Conservation (phyloP, 2,888 invertebrate species). For the Mythimna loreyi region DNA sequence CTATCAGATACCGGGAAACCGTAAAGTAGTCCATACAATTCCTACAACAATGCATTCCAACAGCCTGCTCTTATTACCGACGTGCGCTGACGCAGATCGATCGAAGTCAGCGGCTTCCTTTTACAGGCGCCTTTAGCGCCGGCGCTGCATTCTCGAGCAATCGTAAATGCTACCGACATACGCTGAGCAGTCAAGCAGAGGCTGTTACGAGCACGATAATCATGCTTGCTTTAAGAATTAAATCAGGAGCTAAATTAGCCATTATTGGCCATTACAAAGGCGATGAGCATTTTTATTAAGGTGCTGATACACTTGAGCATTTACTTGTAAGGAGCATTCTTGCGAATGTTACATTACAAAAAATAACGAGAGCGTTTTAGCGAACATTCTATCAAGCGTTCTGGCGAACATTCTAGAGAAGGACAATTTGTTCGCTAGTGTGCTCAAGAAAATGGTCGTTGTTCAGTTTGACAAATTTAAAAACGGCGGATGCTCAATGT, state of each 20-base stretch:
- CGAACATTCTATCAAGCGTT: too few species aligned
- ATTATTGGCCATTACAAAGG: conserved; percentile 3
- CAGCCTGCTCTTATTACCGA: conserved; percentile 22
- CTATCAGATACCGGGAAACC: neutral
- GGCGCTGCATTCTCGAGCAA: conserved; percentile 19
- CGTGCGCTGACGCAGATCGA: conserved; percentile 23
- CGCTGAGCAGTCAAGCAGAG: conserved; percentile 9
- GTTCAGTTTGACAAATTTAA: too few species aligned
- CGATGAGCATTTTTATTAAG: conserved; percentile 6
- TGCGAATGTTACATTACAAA: too few species aligned
- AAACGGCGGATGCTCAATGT: too few species aligned
- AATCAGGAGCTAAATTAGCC: conserved; percentile 4
- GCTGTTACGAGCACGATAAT: conserved; percentile 27
- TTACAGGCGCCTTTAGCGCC: conserved; percentile 34
- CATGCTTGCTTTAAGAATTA: neutral
- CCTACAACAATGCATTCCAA: conserved; percentile 26
- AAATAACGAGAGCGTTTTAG: too few species aligned
- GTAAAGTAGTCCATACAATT: conserved; percentile 32
- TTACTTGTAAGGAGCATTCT: too few species aligned
- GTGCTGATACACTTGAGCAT: too few species aligned
- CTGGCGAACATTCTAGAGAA: too few species aligned
- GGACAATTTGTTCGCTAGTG: too few species aligned
- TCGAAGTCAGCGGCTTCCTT: conserved; percentile 7
- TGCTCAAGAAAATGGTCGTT: too few species aligned
- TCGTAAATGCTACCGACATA: conserved; percentile 24